Base-by-base conservation (phyloP, 2,113 vertebrate species). In the Spilogale gracilis region DNA sequence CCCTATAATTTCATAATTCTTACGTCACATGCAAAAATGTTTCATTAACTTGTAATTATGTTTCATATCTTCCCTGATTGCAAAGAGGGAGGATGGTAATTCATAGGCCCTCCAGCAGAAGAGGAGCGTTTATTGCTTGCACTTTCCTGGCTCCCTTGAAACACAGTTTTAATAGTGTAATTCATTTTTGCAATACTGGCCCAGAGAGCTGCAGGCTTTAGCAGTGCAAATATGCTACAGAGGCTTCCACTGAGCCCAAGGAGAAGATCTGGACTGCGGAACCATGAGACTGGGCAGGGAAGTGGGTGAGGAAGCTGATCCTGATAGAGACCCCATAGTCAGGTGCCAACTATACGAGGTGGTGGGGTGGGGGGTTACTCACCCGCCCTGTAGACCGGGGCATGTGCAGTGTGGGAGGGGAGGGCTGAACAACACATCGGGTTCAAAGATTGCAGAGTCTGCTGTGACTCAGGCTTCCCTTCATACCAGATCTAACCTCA, bases 11-110 rank as follows among this genome's bases (percentile, higher is more conserved):
- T 80, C 63, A 17, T 54, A 30, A 85, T 94, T 85, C 88, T 65
- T 50, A 80, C 20, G 20, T 74, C 88, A 60, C 83, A 25, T 45
- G 79, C 63, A 89, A 83, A 69, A 85, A 21, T 65, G 71, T 95
- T 92, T 79, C 50, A 85, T 85, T 89, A 81, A 74, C 91, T 85
- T 81, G 50, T 89, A 85, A 74, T 85, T 88, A 60, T n/a, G 18
- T 38, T 43, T 93, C 45, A 9, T 43, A 45, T 83, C 82, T 74
- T 67, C 71, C 48, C 8, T 67, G 61, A 61, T 61, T 74, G 50
- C 79, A 52, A 52, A 74, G 82, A 81, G 14, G 38, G 27, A 88
- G 45, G 50, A 65, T 20, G 45, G 69, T 45, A 69, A 91, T 97
- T 83, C 67, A 16, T 7, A 45, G 65, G 78, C 52, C 21, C 52